A percentile compares a stretch with the other conserved stretches of the same genome.
Evolutionary conservation across 2,797 vertebrate genomes (phyloP).

Genomic region (Anguilla marmorata): DNA sequence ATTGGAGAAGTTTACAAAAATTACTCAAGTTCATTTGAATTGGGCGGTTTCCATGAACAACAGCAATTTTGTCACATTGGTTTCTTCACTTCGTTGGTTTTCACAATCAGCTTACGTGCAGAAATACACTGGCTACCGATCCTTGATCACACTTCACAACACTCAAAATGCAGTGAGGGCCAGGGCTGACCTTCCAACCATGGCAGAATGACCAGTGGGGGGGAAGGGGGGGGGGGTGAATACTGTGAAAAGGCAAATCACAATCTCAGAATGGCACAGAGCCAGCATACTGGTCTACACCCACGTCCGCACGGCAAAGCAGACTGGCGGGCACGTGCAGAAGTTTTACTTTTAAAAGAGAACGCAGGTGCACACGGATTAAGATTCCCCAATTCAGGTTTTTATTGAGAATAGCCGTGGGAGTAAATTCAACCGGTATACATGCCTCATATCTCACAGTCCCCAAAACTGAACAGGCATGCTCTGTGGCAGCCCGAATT

Average conservation of each 20-base stretch:
- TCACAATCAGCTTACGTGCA: neutral
- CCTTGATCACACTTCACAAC: neutral
- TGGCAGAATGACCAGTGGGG: no score
- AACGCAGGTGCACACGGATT: neutral
- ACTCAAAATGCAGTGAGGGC: neutral
- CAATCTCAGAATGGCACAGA: neutral
- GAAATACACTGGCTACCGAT: neutral
- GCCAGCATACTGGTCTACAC: neutral
- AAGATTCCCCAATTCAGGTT: no score
- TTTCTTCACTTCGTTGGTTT: neutral
- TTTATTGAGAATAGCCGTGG: neutral
- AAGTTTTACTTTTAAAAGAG: neutral
- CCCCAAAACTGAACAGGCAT: no score
- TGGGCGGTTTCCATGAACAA: neutral
- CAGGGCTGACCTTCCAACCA: neutral
- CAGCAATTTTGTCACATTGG: neutral
- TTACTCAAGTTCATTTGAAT: neutral
- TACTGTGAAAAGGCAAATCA: neutral
- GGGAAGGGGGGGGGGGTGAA: no score
- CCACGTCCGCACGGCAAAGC: neutral
- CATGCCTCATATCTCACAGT: no score
- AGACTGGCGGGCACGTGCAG: neutral
- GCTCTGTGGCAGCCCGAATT: no score
- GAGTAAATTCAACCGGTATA: neutral
- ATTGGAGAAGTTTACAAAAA: neutral